Conservation (phyloP, 1,140 invertebrate genomes). For the Nixonia krombeini region DNA sequence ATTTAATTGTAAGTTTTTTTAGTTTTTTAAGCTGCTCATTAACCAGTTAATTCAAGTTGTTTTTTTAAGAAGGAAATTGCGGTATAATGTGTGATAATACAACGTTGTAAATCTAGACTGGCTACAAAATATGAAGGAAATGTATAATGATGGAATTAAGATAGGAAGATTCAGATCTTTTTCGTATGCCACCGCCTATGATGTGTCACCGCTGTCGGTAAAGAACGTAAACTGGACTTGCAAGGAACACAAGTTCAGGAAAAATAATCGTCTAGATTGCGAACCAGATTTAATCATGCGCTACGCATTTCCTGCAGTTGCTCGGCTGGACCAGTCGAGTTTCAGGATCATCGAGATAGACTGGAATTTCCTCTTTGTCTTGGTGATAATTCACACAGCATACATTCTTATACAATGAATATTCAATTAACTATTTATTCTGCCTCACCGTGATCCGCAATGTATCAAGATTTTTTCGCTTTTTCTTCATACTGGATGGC, state of each 20-base stretch:
- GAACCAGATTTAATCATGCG: slow-evolving; percentile 39
- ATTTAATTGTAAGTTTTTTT: no score
- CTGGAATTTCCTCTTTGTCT: slow-evolving; percentile 57
- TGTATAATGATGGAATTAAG: slow-evolving; percentile 16
- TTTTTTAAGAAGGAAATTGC: no score
- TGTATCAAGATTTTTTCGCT: slow-evolving; percentile 9
- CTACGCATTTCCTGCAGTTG: slow-evolving; percentile 36
- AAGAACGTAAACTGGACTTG: slow-evolving; percentile 54
- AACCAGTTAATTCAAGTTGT: no score
- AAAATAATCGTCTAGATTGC: slow-evolving; percentile 41
- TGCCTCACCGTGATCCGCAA: background rate
- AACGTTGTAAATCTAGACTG: no score
- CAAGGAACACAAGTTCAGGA: no score
- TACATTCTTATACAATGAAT: slow-evolving; percentile 33
- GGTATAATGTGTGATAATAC: no score
- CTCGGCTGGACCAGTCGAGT: slow-evolving; percentile 36
- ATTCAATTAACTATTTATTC: slow-evolving; percentile 34
- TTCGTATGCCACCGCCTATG: no score
- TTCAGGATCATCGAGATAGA: slow-evolving; percentile 40
- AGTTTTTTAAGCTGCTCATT: no score
- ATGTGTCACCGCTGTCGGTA: no score
- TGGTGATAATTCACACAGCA: slow-evolving; percentile 34
- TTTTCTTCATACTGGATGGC: background rate
- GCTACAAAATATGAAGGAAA: no score
- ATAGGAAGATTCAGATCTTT: slow-evolving; percentile 19